Conservation (phyloP, 2,888 invertebrate genomes). For the Rotaria socialis region DNA sequence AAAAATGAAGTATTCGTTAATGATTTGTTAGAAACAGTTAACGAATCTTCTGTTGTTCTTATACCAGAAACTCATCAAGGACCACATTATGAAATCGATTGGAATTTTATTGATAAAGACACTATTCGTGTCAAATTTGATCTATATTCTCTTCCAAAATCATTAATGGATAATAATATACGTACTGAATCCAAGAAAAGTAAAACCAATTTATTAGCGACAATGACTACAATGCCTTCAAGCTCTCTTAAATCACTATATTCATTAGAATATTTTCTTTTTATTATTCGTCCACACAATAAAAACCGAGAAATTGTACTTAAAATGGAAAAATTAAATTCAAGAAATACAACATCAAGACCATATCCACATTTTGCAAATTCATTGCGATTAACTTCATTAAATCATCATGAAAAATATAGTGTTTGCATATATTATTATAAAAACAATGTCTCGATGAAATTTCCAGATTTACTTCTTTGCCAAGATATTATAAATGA, state of each 20-base stretch:
- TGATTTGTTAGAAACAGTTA: neutral
- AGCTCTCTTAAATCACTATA: neutral
- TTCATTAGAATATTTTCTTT: slow-evolving; percentile 14
- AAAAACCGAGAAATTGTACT: neutral
- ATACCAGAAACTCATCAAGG: neutral
- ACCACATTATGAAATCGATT: neutral
- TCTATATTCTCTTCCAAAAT: neutral
- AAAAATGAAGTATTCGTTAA: slow-evolving; percentile 28
- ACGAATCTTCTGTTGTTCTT: neutral
- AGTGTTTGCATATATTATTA: slow-evolving; percentile 9
- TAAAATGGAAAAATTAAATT: neutral
- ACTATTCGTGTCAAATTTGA: slow-evolving; percentile 18
- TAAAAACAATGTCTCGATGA: neutral
- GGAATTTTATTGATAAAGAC: slow-evolving; percentile 11
- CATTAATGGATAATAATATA: neutral
- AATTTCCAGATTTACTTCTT: neutral
- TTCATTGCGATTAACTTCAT: slow-evolving; percentile 13
- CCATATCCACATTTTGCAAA: neutral
- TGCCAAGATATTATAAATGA: slow-evolving; percentile 35
- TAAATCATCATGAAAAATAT: slow-evolving; percentile 20
- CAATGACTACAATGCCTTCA: neutral
- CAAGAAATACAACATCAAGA: neutral
- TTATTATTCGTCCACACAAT: neutral
- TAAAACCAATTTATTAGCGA: neutral
- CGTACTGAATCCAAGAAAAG: neutral